Evolutionary conservation across 2,888 invertebrate species (phyloP).

Genomic region (Leptinotarsa rubiginosa): DNA sequence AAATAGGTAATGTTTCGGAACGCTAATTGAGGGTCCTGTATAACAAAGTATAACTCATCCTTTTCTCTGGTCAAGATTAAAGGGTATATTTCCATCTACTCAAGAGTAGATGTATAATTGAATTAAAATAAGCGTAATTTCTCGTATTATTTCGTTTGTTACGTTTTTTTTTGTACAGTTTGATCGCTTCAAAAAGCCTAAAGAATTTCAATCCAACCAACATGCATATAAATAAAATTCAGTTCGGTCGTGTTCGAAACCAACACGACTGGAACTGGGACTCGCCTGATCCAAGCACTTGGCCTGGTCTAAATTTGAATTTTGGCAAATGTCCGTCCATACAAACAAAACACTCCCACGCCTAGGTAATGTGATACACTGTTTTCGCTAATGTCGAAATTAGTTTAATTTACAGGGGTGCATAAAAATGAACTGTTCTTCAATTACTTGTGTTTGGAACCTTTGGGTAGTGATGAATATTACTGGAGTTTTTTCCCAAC

Average conservation of each 20-base stretch:
- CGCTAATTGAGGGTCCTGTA: too few relatives aligned
- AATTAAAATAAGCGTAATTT: too few relatives aligned
- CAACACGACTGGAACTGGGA: constrained; percentile 1
- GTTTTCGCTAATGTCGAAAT: constrained; percentile 27
- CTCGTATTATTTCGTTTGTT: too few relatives aligned
- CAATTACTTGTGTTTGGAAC: too few relatives aligned
- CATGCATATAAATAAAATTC: constrained; percentile 9
- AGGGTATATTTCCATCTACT: too few relatives aligned
- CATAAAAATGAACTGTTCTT: neutral
- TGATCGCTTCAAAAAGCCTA: neutral
- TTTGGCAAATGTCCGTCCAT: constrained; percentile 29
- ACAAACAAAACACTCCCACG: constrained; percentile 30
- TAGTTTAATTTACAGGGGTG: constrained; percentile 9
- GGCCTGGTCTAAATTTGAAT: constrained; percentile 29
- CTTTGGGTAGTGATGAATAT: too few relatives aligned
- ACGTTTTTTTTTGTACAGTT: neutral
- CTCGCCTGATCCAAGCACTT: constrained; percentile 16
- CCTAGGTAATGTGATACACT: constrained; percentile 18
- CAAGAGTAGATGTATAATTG: too few relatives aligned
- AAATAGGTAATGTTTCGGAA: too few relatives aligned
- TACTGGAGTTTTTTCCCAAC: too few relatives aligned
- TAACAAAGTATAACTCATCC: too few relatives aligned
- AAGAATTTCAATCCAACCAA: neutral
- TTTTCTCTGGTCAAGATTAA: too few relatives aligned
- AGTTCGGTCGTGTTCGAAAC: neutral